These are phyloP conservation scores for Paratrypauchen microcephalus DNA, from an alignment of 2,797 vertebrate species.

Conservation along the genomic window DNA sequence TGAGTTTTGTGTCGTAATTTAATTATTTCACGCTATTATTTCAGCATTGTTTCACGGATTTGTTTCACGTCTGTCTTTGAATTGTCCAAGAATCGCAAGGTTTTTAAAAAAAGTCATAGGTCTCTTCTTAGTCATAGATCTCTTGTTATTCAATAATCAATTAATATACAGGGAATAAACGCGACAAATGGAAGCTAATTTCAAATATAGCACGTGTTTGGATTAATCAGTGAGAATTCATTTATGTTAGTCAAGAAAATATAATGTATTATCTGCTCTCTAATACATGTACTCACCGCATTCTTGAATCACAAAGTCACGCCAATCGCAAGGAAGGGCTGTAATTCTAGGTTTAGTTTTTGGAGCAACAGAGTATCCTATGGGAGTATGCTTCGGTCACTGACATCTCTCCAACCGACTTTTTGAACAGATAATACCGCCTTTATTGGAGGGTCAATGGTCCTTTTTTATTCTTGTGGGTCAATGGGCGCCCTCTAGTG, in stretches of 20 bases:
- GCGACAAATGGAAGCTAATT: neutral
- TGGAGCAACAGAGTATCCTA: neutral
- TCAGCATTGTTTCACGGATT: neutral
- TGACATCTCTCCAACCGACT: neutral
- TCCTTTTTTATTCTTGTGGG: constrained; percentile 11
- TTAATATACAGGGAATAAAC: neutral
- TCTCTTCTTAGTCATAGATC: neutral
- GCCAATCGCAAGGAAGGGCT: neutral
- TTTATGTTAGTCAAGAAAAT: neutral
- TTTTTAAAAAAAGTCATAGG: neutral
- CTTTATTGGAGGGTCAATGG: constrained; percentile 25
- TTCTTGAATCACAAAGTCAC: neutral
- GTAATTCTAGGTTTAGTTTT: neutral
- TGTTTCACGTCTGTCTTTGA: neutral
- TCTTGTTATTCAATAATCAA: neutral
- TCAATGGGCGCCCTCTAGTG: constrained; percentile 53
- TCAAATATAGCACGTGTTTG: neutral
- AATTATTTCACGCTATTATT: neutral
- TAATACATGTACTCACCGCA: constrained; percentile 48
- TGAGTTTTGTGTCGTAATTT: constrained; percentile 28
- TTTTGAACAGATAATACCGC: constrained; percentile 18
- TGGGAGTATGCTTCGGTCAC: neutral
- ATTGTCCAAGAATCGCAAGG: neutral
- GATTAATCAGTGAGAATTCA: too few relatives aligned
- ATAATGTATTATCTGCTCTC: neutral